Evolutionary conservation across 2,888 invertebrate genomes (phyloP).

Genomic region (Caenorhabditis zanzibari): DNA sequence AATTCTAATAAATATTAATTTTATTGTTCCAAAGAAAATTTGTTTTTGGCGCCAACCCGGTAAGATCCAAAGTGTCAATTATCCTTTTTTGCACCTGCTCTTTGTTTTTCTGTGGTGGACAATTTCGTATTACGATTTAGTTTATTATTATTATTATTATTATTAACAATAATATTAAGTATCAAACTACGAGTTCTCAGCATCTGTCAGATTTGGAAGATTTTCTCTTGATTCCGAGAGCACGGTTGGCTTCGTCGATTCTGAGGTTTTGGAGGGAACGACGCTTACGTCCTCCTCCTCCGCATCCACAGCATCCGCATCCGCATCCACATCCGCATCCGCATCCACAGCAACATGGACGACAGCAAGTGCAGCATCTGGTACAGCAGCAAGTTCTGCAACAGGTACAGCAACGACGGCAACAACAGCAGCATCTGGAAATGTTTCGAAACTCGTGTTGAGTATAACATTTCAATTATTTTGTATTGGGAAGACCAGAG

Average conservation of each 20-base stretch:
- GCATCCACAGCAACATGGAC: constrained; percentile 64
- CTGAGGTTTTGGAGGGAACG: constrained; percentile 68
- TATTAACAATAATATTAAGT: constrained; percentile 27
- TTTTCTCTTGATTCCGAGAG: constrained; percentile 65
- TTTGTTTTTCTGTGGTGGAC: not conserved
- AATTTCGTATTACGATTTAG: not conserved
- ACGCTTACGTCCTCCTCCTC: constrained; percentile 68
- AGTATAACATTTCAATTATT: too few relatives aligned
- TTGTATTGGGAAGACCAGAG: not conserved
- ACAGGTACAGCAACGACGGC: constrained; percentile 69
- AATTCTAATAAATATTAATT: constrained; percentile 34
- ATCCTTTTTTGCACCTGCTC: constrained; percentile 45
- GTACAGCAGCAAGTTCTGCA: constrained; percentile 71
- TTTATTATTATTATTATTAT: constrained; percentile 42
- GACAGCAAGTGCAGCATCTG: constrained; percentile 67
- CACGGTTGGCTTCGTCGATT: constrained; percentile 66
- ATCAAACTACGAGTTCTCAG: constrained; percentile 17
- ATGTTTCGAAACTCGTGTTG: not conserved
- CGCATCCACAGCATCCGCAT: constrained; percentile 69
- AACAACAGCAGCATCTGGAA: constrained; percentile 65
- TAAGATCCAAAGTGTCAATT: constrained; percentile 18
- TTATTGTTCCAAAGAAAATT: constrained; percentile 18
- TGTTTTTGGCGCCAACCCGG: constrained; percentile 24
- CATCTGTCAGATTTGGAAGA: constrained; percentile 38
- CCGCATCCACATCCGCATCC: constrained; percentile 59